Percentiles rank a stretch among this genome's conserved stretches.
phyloP scores from a whole-genome alignment of 2,113 vertebrate genomes.

The Aptenodytes patagonicus region DNA sequence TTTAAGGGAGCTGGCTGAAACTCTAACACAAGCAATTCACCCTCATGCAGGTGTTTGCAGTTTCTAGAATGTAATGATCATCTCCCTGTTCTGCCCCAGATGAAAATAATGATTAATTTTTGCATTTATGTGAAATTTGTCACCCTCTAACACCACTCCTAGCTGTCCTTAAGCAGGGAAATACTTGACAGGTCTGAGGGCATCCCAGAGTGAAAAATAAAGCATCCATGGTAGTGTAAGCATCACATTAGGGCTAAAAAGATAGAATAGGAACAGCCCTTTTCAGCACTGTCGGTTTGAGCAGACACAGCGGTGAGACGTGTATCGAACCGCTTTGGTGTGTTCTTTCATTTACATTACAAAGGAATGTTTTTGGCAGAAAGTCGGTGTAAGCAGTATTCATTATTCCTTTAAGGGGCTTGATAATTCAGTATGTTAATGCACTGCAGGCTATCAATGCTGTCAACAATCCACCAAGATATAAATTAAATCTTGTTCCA shows the following conservation, averaged over 20 bases:
- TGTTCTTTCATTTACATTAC: conserved; percentile 53
- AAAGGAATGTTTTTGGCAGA: conserved; percentile 37
- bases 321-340: background rate
- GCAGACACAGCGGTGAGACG: background rate
- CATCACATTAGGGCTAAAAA: background rate
- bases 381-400: background rate
- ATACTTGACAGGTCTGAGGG: background rate
- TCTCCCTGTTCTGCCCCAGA: background rate
- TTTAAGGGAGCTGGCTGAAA: background rate
- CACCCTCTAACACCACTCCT: background rate
- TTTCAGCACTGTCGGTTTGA: background rate
- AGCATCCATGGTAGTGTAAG: background rate
- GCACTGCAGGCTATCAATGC: background rate
- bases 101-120: background rate
- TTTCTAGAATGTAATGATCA: background rate
- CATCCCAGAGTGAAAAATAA: background rate
- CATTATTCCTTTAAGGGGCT: conserved; percentile 30
- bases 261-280: background rate
- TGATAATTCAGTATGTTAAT: conserved; percentile 25
- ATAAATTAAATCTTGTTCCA: background rate
- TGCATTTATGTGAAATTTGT: background rate
- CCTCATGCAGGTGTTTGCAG: background rate
- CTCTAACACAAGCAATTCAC: background rate
- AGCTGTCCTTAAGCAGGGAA: background rate
- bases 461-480: background rate